A percentile compares a stretch with the other conserved stretches of the same genome.
These are phyloP conservation scores for Ypsolopha sequella DNA, from an alignment of 2,888 invertebrate species.

Conservation along the genomic window DNA sequence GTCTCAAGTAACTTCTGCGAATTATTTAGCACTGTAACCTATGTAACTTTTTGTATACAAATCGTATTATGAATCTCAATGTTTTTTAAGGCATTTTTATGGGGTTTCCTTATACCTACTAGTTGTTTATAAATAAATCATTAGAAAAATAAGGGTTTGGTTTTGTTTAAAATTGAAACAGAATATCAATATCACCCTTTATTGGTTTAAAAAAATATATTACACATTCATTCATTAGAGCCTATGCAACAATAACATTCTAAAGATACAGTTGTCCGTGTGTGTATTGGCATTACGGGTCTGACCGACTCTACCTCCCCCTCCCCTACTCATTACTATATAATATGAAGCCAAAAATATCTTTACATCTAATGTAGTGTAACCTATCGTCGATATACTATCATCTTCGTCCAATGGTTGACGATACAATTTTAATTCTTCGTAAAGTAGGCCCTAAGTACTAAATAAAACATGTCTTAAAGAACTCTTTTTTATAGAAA, in stretches of 20 bases:
- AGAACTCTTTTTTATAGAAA: slow-evolving; percentile 2
- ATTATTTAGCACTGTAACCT: no score
- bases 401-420: slow-evolving; percentile 21
- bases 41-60: no score
- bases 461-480: slow-evolving; percentile 13
- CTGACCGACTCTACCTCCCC: not conserved
- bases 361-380: slow-evolving; percentile 35
- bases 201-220: slow-evolving; percentile 70
- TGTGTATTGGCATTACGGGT: not conserved
- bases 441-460: slow-evolving; percentile 55
- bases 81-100: not conserved
- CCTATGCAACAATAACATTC: slow-evolving; percentile 57
- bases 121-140: not conserved
- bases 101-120: not conserved
- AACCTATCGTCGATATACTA: slow-evolving; percentile 31
- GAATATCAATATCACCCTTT: slow-evolving; percentile 63
- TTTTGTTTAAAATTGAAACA: slow-evolving; percentile 19
- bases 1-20: no score
- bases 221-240: slow-evolving; percentile 64
- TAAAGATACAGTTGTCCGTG: slow-evolving; percentile 22
- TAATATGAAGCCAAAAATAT: slow-evolving; percentile 57
- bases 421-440: slow-evolving; percentile 30
- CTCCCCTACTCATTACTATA: slow-evolving; percentile 22
- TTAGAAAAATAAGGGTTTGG: not conserved
- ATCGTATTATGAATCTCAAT: not conserved